A percentile compares a stretch with the other conserved stretches of the same genome.
phyloP scores from a whole-genome alignment of 2,888 invertebrate genomes.

The Halocaridina rubra region DNA sequence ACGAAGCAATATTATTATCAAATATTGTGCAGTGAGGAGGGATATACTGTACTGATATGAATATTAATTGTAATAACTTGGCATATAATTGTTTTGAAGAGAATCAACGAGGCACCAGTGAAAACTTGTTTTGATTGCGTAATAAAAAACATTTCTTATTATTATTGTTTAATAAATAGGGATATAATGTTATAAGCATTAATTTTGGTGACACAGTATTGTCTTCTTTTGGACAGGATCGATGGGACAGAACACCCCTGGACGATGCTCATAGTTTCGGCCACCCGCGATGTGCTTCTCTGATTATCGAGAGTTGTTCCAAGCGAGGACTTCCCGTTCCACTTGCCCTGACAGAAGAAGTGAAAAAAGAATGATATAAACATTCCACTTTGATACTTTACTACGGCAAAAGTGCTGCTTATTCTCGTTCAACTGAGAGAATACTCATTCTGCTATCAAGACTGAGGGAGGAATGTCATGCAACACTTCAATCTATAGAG shows the following conservation, averaged over 20 bases:
- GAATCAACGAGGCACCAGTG: background rate
- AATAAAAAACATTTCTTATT: background rate
- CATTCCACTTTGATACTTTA: too few species aligned
- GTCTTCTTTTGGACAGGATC: constrained; percentile 42
- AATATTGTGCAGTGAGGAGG: too few species aligned
- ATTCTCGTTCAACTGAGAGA: too few species aligned
- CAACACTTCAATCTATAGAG: too few species aligned
- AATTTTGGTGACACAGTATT: too few species aligned
- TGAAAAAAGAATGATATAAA: background rate
- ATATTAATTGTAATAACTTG: too few species aligned
- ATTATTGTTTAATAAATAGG: background rate
- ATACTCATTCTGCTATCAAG: too few species aligned
- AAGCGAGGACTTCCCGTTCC: constrained; percentile 29
- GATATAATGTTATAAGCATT: background rate
- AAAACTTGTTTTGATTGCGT: background rate
- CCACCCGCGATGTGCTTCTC: constrained; percentile 40
- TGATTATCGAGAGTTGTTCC: constrained; percentile 30
- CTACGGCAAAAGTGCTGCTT: too few species aligned
- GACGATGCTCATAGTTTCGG: constrained; percentile 60
- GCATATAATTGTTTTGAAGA: too few species aligned
- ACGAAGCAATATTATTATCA: too few species aligned
- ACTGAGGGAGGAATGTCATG: too few species aligned
- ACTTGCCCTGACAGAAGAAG: background rate
- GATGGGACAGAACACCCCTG: constrained; percentile 60
- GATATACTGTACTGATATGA: too few species aligned